Evolutionary conservation across 2,888 invertebrate species (phyloP).

Genomic region (Cremastinae sp.): DNA sequence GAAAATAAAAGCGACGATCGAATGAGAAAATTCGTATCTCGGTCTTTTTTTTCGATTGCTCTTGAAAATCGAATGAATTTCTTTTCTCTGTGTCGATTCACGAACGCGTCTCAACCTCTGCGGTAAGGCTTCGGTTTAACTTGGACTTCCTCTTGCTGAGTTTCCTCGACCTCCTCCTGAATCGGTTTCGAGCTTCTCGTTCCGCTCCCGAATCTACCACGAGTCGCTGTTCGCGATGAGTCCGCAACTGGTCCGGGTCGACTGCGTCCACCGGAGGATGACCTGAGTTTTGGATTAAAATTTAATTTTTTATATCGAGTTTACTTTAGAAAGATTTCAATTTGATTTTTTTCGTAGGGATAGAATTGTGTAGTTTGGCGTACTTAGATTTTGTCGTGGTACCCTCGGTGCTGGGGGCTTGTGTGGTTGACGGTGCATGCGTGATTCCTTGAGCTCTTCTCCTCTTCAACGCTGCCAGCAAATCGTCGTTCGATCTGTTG

Average conservation of each 20-base stretch:
- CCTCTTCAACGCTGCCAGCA: slow-evolving; percentile 87
- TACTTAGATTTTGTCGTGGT: slow-evolving; percentile 70
- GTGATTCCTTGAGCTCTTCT: slow-evolving; percentile 86
- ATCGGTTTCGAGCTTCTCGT: slow-evolving; percentile 66
- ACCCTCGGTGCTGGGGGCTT: slow-evolving; percentile 66
- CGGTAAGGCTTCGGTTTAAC: slow-evolving; percentile 74
- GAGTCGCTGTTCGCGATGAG: slow-evolving; percentile 67
- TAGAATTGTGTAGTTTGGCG: slow-evolving; percentile 8
- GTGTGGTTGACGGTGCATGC: slow-evolving; percentile 65
- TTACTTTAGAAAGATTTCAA: background rate
- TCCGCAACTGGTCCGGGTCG: slow-evolving; percentile 63
- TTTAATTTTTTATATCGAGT: background rate
- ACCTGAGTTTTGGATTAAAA: slow-evolving; percentile 44
- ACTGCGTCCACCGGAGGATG: slow-evolving; percentile 62
- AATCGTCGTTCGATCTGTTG: slow-evolving; percentile 88
- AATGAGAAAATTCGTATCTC: slow-evolving; percentile 22
- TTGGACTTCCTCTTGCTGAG: slow-evolving; percentile 74
- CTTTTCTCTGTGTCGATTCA: slow-evolving; percentile 21
- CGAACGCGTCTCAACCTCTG: slow-evolving; percentile 66
- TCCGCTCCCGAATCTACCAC: slow-evolving; percentile 71
- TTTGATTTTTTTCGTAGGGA: background rate
- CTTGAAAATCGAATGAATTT: slow-evolving; percentile 44
- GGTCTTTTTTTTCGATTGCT: slow-evolving; percentile 19
- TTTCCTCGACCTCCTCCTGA: slow-evolving; percentile 75
- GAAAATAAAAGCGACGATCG: slow-evolving; percentile 33